These are phyloP conservation scores for Eulemur albifrons DNA, from an alignment of 2,797 vertebrate genomes.

Conservation along the genomic window DNA sequence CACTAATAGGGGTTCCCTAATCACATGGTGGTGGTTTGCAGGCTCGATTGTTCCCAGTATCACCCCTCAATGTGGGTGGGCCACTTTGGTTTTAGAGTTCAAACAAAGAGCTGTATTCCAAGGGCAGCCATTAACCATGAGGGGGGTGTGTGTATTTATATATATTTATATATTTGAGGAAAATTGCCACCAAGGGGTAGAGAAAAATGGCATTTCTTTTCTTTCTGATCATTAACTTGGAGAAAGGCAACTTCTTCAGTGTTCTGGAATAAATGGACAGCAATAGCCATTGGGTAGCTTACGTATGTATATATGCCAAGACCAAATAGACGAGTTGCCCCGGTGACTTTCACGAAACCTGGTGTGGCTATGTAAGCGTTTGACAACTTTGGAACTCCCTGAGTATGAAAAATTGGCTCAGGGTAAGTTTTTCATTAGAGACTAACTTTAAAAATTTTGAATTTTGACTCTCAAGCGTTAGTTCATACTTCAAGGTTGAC, in stretches of 20 bases:
- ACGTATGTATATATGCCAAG: not conserved
- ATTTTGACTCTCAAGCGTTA: not conserved
- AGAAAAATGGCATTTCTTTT: not conserved
- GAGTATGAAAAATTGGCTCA: not conserved
- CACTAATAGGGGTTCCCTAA: conserved; percentile 61
- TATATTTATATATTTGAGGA: not conserved
- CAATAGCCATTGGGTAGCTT: not conserved
- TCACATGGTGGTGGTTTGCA: conserved; percentile 62
- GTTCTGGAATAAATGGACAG: not conserved
- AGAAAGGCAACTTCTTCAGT: not conserved
- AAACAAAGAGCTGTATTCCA: not conserved
- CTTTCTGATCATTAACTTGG: not conserved
- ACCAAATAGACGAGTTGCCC: not conserved
- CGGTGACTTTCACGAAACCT: not conserved
- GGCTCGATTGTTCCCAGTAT: conserved; percentile 49
- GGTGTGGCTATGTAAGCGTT: not conserved
- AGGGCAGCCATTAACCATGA: not conserved
- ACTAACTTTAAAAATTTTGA: not conserved
- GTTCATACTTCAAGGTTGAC: not conserved
- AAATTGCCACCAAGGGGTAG: not conserved
- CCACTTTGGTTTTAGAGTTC: not conserved
- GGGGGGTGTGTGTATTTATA: accelerated
- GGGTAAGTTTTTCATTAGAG: not conserved
- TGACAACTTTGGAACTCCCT: not conserved
- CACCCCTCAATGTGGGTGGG: not conserved